Base-by-base conservation (phyloP, 2,797 vertebrate genomes). In the Harpagifer antarcticus region DNA sequence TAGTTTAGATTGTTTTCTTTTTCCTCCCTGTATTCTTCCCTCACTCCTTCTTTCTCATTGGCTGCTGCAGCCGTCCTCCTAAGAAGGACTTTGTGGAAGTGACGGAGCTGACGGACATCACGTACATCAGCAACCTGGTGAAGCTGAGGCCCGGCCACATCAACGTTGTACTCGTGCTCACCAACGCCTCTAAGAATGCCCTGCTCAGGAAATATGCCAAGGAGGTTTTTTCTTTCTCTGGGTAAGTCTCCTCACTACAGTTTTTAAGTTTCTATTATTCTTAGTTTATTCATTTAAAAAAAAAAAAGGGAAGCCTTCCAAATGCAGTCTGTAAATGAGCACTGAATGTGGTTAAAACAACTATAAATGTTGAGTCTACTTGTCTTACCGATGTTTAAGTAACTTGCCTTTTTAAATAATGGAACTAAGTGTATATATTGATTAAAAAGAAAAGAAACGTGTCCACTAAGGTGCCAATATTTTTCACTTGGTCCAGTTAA, bases 61-160 rank as follows among this genome's bases (percentile, higher is more conserved):
- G 33, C 67, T 23, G 63, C 4, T 63, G 55, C 76, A 94, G 93
- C 88, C 97, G 96, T 79, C 86, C 96, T 56, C 97, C 97, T 13
- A 98, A 95, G 68, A 98, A 98, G 86, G 96, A 96, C 85, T 98
- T 97, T 69, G 97, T 99, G 13, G 97, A 99, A 85, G 97, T 99
- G 67, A 99, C 97, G 0, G 98, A 99, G 84, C 94, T 99, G 45
- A 99, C 98, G 0, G 96, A 98, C 48, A 88, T 98, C 55, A 99
- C 97, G 0, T 98, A 99, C 88, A 96, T 82, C 86, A 98, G 97
- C 68, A 99, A 98, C 91, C 79, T 99, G 87, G 96, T 99, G 3
- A 96, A 96, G 73, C 94, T 99, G 81, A 93, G 96, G 87, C 97
- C 97, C 0, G 97, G 98, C 0, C 97, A 98, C 90, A 97, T 99